A percentile compares a stretch with the other conserved stretches of the same genome.
Evolutionary conservation across 2,113 vertebrate genomes (phyloP).

Genomic region (Dasypus novemcinctus): DNA sequence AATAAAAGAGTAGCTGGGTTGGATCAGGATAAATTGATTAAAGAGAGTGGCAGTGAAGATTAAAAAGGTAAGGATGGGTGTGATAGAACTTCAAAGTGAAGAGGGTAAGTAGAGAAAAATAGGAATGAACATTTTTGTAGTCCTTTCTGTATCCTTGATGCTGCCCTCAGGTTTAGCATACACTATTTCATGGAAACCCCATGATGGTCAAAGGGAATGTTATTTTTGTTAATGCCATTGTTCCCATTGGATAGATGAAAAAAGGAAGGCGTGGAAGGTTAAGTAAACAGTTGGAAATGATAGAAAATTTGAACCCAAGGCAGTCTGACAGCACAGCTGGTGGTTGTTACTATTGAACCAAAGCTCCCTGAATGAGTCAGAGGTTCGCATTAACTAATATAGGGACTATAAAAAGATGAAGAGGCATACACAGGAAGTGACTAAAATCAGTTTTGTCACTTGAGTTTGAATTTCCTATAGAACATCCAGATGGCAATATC

Average conservation of each 20-base stretch:
- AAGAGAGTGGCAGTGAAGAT: neutral
- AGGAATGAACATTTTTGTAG: too few relatives aligned
- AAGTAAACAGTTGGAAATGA: neutral
- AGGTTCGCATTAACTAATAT: neutral
- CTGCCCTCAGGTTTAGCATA: neutral
- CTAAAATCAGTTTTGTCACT: neutral
- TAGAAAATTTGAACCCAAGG: neutral
- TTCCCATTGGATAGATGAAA: neutral
- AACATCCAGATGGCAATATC: neutral
- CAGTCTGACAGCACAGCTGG: neutral
- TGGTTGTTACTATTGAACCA: neutral
- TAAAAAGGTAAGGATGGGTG: neutral
- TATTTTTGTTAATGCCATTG: neutral
- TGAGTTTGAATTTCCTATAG: neutral
- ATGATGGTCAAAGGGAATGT: fast-evolving
- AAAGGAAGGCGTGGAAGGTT: neutral
- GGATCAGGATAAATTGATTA: neutral
- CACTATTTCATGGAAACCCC: neutral
- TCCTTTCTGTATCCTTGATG: neutral
- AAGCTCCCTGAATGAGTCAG: neutral
- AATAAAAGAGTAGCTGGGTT: neutral
- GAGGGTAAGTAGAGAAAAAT: neutral
- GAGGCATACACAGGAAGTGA: neutral
- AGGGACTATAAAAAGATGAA: neutral
- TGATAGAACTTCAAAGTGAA: neutral